Base-by-base conservation (phyloP, 2,113 vertebrate genomes). In the Pangasianodon gigas region DNA sequence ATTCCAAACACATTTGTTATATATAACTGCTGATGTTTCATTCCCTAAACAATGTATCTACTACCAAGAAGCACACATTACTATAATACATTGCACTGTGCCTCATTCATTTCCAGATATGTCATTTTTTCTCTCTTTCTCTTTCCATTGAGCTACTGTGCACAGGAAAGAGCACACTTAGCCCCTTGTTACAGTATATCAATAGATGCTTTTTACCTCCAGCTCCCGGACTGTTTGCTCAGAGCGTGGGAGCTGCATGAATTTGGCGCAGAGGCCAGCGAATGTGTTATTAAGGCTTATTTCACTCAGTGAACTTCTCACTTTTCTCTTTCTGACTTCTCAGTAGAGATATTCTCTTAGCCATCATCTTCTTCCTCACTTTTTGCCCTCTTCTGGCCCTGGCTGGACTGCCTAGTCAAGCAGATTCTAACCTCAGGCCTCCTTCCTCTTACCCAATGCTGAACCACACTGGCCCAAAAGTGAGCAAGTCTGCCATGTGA, bases 171-270 rank as follows among this genome's bases (percentile, higher is more conserved):
- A 69, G 48, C 58, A 93, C 91, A 93, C 91, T 89, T 62, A 19
- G 89, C 87, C 89, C 84, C 87, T 91, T 93, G 92, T 93, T 83
- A 84, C 26, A 3, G 32, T 21, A 37, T 37, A 88, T 93, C 89
- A 93, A 92, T 92, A 77, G 89, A 77, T 80, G 90, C 91, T 82
- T 90, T 91, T 90, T 65, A n/a, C 44, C 9, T 86, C n/a, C 75
- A 87, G 67, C 19, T 71, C n/a, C 11, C 46, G 77, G 84, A 16
- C 41, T 90, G 83, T 92, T 89, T 90, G 86, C 89, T 89, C 74
- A 54, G 37, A 77, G 69, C 65, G 69, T 87, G 81, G 85, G 69
- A 87, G 84, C n/a, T 74, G 41, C 48, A 48, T 44, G 21, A 51
- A 83, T 54, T 18, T 56, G 48, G 26, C 58, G 32, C 69, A 41